A percentile compares a stretch with the other conserved stretches of the same genome.
Conservation (phyloP, 2,888 invertebrate species). For the Drosophila limbata region DNA sequence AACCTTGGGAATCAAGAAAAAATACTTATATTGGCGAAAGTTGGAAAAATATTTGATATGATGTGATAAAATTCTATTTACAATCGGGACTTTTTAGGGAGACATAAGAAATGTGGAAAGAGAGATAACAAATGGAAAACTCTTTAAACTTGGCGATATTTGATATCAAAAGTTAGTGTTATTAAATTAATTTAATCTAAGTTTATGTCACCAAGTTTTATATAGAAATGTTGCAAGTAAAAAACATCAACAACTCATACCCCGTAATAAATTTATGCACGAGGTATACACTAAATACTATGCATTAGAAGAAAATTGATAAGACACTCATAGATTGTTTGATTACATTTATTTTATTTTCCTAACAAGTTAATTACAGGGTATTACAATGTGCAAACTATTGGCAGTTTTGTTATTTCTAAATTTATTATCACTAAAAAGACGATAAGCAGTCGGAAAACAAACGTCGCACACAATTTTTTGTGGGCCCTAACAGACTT, state of each 20-base stretch:
- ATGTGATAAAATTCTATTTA: neutral
- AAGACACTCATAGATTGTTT: neutral
- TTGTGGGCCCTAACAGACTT: slow-evolving; percentile 35
- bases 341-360: neutral
- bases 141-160: neutral
- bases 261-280: neutral
- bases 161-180: neutral
- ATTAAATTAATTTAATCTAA: neutral
- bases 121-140: neutral
- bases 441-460: slow-evolving; percentile 43
- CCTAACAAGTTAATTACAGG: slow-evolving; percentile 3
- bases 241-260: slow-evolving; percentile 11
- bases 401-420: slow-evolving; percentile 36
- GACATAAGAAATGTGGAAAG: neutral
- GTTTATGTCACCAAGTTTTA: neutral
- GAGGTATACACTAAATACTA: neutral
- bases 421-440: slow-evolving; percentile 42
- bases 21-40: neutral
- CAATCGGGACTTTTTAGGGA: neutral
- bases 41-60: neutral
- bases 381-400: slow-evolving; percentile 11
- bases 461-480: slow-evolving; percentile 20
- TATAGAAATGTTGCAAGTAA: slow-evolving; percentile 24
- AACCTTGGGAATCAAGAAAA: slow-evolving; percentile 45
- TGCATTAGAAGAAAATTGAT: neutral